Base-by-base conservation (phyloP, 2,113 vertebrate genomes). In the Brachyhypopomus gauderio region DNA sequence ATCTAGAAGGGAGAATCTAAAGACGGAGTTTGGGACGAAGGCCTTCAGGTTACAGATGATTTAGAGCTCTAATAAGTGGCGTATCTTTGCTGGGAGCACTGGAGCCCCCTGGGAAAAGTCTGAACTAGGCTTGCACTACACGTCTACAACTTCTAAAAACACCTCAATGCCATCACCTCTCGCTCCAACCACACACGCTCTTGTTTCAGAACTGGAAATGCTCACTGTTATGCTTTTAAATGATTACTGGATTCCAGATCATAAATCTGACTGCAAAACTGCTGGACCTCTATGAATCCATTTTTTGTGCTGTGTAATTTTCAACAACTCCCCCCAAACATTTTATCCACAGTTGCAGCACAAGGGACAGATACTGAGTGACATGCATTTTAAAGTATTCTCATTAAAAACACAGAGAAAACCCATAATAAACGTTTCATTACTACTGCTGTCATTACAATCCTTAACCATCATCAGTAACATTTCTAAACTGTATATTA, bases 41-140 rank as follows among this genome's bases (percentile, higher is more conserved):
- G 82, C 77, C 86, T 87, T 87, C 69, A 71, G 58, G 34, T 14
- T 27, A 73, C 38, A 87, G 88, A 88, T 90, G 91, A 92, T 90
- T 91, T 90, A 92, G 86, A 84, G 81, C 78, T 88, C 67, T 85
- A 88, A 88, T 89, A 91, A 89, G 85, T 73, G 84, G 84, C 86
- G 88, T 83, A 79, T 89, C 79, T 89, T 76, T 8, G 17, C 81
- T 66, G 82, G 82, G 36, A 79, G 67, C 87, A 78, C 77, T 83
- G 63, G 87, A 62, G 27, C 81, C 41, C 55, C 77, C 2, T 72
- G 82, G 81, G 76, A 88, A 85, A 82, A 84, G 86, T 87, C 85
- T 59, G n/a, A 81, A 67, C 86, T 79, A 75, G 83, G 66, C 74
- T 23, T 36, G 79, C 79, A 79, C 75, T 75, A 86, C 80, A 9